A percentile compares a stretch with the other conserved stretches of the same genome.
Conservation (phyloP, 2,888 invertebrate genomes). For the Endomychus coccineus region DNA sequence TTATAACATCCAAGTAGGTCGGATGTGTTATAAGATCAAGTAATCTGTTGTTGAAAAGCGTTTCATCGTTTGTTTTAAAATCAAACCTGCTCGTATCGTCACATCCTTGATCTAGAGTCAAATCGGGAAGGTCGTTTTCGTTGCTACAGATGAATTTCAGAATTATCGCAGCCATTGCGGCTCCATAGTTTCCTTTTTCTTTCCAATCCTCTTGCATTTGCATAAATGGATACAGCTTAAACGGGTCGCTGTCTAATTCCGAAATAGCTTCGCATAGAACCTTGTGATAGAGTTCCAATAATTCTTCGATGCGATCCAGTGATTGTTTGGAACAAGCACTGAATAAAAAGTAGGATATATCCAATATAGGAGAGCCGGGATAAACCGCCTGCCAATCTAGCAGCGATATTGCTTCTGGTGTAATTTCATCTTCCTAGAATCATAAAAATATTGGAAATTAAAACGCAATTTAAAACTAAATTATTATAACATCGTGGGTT, state of each 20-base stretch:
- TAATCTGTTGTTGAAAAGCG: too few relatives aligned
- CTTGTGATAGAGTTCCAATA: slow-evolving; percentile 5
- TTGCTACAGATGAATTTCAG: background rate
- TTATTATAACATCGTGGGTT: too few relatives aligned
- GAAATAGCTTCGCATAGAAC: slow-evolving; percentile 1
- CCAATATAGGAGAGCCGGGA: slow-evolving; percentile 4
- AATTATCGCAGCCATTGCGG: background rate
- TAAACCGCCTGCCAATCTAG: slow-evolving; percentile 8
- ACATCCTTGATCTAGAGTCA: background rate
- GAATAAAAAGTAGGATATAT: slow-evolving; percentile 5
- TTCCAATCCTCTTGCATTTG: background rate
- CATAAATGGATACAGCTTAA: slow-evolving; percentile 1
- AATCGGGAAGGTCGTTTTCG: background rate
- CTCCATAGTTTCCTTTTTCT: background rate
- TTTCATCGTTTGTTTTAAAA: too few relatives aligned
- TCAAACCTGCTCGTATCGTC: too few relatives aligned
- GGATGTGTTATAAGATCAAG: too few relatives aligned
- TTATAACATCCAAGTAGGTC: too few relatives aligned
- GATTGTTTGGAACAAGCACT: slow-evolving; percentile 2
- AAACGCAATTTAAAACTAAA: too few relatives aligned
- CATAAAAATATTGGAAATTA: too few relatives aligned
- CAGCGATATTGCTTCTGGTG: too few relatives aligned
- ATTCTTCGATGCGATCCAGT: slow-evolving; percentile 7
- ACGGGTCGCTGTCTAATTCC: slow-evolving; percentile 8
- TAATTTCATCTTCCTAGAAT: too few relatives aligned